phyloP scores from a whole-genome alignment of 2,797 vertebrate genomes.

The Poecile montanus region DNA sequence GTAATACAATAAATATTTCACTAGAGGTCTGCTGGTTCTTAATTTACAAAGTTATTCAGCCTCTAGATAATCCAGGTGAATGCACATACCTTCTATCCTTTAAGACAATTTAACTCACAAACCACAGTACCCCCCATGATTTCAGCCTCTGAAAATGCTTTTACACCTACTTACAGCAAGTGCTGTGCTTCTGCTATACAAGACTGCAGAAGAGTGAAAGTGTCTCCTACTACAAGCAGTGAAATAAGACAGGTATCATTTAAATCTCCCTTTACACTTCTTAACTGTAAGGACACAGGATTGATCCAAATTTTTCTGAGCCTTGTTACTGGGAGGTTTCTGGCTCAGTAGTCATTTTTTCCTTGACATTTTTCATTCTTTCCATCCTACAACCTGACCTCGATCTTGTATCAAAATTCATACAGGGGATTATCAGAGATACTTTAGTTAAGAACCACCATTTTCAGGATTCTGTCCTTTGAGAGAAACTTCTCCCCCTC shows the following conservation, averaged over 20 bases:
- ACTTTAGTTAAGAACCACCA: not conserved
- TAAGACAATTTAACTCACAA: not conserved
- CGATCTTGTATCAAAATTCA: not conserved
- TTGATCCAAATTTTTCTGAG: not conserved
- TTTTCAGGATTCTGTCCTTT: not conserved
- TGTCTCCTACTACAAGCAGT: not conserved
- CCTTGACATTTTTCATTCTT: not conserved
- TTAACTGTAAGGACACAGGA: not conserved
- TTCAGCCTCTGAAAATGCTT: not conserved
- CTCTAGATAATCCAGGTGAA: not conserved
- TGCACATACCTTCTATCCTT: not conserved
- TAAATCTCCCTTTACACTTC: not conserved
- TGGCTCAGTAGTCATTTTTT: not conserved
- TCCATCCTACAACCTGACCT: not conserved
- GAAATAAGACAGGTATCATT: not conserved
- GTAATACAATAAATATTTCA: not conserved
- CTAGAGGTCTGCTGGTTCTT: not conserved
- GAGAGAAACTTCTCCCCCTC: not conserved
- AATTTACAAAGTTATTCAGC: not conserved
- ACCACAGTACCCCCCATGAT: accelerated
- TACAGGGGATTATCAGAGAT: not conserved
- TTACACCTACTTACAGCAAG: not conserved
- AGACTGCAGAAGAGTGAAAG: not conserved
- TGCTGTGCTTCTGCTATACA: not conserved
- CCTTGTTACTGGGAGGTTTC: not conserved